A percentile compares a stretch with the other conserved stretches of the same genome.
These are phyloP conservation scores for Lamellibrachia columna DNA, from an alignment of 2,888 invertebrate species.

Conservation along the genomic window DNA sequence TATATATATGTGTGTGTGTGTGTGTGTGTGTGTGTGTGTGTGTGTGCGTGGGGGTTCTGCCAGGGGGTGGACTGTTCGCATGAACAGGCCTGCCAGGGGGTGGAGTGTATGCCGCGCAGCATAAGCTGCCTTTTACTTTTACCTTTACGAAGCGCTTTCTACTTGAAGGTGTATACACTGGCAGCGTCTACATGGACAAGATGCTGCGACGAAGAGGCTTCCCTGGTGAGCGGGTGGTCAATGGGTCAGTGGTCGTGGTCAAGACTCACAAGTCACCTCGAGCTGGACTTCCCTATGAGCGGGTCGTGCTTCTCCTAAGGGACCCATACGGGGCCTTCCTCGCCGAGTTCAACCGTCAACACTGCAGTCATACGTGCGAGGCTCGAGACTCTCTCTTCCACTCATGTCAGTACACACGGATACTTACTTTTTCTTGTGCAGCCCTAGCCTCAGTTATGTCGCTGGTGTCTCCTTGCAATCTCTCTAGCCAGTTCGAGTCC, in stretches of 20 bases:
- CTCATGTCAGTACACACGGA: not conserved
- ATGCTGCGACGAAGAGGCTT: not conserved
- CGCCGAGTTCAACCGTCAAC: not conserved
- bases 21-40: too few species aligned
- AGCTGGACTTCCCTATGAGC: not conserved
- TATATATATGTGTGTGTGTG: too few species aligned
- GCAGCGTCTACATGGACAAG: conserved; percentile 17
- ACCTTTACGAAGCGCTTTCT: not conserved
- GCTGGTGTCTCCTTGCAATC: too few species aligned
- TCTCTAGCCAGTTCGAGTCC: too few species aligned
- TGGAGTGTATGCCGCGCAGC: too few species aligned
- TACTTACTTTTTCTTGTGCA: too few species aligned
- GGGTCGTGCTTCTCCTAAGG: not conserved
- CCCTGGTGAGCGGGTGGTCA: not conserved
- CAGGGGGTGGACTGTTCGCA: too few species aligned
- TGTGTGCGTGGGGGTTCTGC: too few species aligned
- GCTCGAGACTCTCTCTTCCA: not conserved
- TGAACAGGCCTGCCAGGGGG: too few species aligned
- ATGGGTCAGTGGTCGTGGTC: not conserved
- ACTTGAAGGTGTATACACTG: not conserved
- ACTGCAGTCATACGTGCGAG: not conserved
- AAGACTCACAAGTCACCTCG: not conserved
- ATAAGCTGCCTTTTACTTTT: too few species aligned
- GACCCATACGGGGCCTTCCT: not conserved
- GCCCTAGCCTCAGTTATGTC: too few species aligned